These are phyloP conservation scores for Catalaphyllia jardinei DNA, from an alignment of 64 coral and sea anemone species.

Conservation along the genomic window DNA sequence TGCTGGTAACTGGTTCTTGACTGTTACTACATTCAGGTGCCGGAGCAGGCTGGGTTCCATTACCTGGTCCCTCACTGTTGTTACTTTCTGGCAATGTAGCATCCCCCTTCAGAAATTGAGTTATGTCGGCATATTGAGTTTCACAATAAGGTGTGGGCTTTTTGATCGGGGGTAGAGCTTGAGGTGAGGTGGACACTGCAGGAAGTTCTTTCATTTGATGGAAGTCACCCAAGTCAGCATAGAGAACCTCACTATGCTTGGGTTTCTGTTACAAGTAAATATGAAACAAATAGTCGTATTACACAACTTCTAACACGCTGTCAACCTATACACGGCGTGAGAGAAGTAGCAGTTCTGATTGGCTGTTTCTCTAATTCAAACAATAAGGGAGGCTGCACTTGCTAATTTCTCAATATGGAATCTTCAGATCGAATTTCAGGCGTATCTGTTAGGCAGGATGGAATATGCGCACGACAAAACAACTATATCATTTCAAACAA, in stretches of 20 bases:
- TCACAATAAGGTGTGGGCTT: not conserved
- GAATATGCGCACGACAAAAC: too few relatives aligned
- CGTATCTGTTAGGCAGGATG: too few relatives aligned
- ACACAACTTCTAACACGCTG: too few relatives aligned
- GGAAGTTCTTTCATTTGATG: not conserved
- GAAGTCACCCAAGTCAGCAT: slow-evolving; percentile 55
- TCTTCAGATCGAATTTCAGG: too few relatives aligned
- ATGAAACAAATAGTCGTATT: not conserved
- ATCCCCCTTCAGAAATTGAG: slow-evolving; percentile 23
- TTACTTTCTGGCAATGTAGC: not conserved
- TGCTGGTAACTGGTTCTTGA: not conserved
- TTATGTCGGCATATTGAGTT: slow-evolving; percentile 56
- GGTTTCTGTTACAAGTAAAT: not conserved
- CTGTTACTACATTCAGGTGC: too few relatives aligned
- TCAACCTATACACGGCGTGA: too few relatives aligned
- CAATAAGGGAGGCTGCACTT: too few relatives aligned
- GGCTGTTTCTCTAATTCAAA: too few relatives aligned
- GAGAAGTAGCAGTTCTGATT: too few relatives aligned
- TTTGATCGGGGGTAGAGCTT: not conserved
- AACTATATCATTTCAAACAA: too few relatives aligned
- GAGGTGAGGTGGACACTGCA: not conserved
- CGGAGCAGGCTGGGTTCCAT: too few relatives aligned
- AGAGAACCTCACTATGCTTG: slow-evolving; percentile 45
- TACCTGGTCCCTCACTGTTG: not conserved
- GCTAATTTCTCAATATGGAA: not conserved